phyloP scores from a whole-genome alignment of 2,888 invertebrate species.

The Sinotaia quadrata region DNA sequence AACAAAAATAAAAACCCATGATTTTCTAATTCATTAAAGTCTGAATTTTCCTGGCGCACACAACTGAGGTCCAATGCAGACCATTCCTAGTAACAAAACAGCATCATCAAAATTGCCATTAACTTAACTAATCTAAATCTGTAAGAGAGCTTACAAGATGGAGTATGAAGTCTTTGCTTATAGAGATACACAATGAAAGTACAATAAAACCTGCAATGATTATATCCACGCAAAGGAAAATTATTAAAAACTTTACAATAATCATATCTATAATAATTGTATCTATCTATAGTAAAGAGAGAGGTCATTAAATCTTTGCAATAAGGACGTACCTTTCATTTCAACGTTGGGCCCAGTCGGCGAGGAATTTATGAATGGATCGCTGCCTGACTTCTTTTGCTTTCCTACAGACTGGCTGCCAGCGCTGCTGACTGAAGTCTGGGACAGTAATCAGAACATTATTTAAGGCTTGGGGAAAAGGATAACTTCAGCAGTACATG shows the following conservation, averaged over 20 bases:
- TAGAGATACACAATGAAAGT: too few species aligned
- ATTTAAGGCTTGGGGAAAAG: too few species aligned
- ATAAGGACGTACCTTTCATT: conserved; percentile 84
- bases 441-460: too few species aligned
- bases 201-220: not conserved
- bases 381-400: conserved; percentile 76
- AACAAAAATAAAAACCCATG: conserved; percentile 4
- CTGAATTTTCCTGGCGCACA: too few species aligned
- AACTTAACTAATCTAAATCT: too few species aligned
- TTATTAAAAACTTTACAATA: not conserved
- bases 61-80: too few species aligned
- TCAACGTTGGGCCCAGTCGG: conserved; percentile 92
- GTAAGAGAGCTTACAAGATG: too few species aligned
- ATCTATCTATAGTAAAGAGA: not conserved
- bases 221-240: not conserved
- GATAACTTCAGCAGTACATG: too few species aligned
- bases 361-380: conserved; percentile 91
- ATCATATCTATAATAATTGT: not conserved
- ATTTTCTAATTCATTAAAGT: not conserved
- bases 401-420: conserved; percentile 52
- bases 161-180: too few species aligned
- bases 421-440: conserved; percentile 45
- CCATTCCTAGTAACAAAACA: too few species aligned
- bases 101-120: too few species aligned
- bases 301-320: not conserved